A percentile compares a stretch with the other conserved stretches of the same genome.
phyloP scores from a whole-genome alignment of 1,140 invertebrate species.

The Brachionus angularis region DNA sequence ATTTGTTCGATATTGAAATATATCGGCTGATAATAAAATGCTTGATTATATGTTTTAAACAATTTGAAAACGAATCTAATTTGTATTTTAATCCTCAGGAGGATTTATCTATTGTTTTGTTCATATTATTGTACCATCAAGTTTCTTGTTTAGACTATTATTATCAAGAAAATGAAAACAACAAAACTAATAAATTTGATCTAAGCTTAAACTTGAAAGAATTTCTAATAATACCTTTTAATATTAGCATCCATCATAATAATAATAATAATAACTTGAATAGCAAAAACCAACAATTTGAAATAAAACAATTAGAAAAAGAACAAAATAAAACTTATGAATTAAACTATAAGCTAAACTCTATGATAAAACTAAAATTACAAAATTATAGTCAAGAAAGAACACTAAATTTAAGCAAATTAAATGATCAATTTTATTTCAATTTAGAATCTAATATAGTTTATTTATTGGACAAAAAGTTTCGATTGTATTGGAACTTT shows the following conservation, averaged over 20 bases:
- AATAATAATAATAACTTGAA: too few relatives aligned
- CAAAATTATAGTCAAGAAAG: constrained; percentile 10
- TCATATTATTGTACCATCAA: constrained; percentile 21
- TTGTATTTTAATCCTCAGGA: constrained; percentile 6
- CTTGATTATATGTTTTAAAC: constrained; percentile 12
- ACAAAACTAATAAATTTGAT: constrained; percentile 17
- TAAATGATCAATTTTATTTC: too few relatives aligned
- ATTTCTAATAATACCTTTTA: background rate
- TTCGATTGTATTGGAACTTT: constrained; percentile 36
- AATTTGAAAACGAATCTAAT: too few relatives aligned
- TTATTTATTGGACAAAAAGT: constrained; percentile 3
- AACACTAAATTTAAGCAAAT: background rate
- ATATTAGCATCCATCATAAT: background rate
- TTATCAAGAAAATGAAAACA: background rate
- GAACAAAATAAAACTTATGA: constrained; percentile 20
- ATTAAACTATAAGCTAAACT: background rate
- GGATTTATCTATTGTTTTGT: constrained; percentile 13
- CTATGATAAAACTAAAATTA: constrained; percentile 13
- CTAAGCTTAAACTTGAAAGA: constrained; percentile 17
- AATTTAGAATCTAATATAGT: background rate
- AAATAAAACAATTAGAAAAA: constrained; percentile 17
- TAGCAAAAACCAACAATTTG: too few relatives aligned
- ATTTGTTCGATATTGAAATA: constrained; percentile 24
- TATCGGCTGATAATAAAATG: constrained; percentile 13
- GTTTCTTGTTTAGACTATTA: constrained; percentile 24